These are phyloP conservation scores for Megamerina dolium DNA, from an alignment of 2,888 invertebrate species.

Conservation along the genomic window DNA sequence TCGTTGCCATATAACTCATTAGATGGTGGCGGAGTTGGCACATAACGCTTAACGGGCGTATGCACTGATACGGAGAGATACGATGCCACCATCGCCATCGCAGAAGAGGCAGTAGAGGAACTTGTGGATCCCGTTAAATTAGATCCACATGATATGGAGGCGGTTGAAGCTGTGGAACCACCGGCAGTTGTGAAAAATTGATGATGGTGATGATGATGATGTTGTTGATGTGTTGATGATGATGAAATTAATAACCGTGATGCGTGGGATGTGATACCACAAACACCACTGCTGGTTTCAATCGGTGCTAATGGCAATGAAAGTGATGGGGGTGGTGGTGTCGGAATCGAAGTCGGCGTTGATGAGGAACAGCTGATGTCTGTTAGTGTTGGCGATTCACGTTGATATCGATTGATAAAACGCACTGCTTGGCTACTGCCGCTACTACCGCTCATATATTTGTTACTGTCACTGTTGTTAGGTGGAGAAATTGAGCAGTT, in stretches of 20 bases:
- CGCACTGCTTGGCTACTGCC: background rate
- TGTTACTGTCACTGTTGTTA: background rate
- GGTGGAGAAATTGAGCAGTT: background rate
- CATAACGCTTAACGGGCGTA: constrained; percentile 49
- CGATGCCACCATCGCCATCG: too few species aligned
- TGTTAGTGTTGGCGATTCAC: background rate
- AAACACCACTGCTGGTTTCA: constrained; percentile 21
- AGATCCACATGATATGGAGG: constrained; percentile 6
- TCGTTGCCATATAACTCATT: constrained; percentile 36
- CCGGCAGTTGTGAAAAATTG: too few species aligned
- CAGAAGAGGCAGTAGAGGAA: too few species aligned
- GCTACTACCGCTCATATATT: too few species aligned
- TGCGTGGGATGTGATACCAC: constrained; percentile 15
- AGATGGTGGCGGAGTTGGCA: constrained; percentile 48
- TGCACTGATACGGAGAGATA: constrained; percentile 48
- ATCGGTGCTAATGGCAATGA: constrained; percentile 12
- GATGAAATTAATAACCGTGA: constrained; percentile 8
- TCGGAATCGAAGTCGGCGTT: constrained; percentile 2
- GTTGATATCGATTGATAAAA: background rate
- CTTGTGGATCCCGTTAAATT: constrained; percentile 16
- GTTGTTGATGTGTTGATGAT: background rate
- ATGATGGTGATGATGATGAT: too few species aligned
- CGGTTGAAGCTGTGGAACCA: too few species aligned
- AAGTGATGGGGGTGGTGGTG: constrained; percentile 5
- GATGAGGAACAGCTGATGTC: constrained; percentile 8